A percentile compares a stretch with the other conserved stretches of the same genome.
Conservation (phyloP, 2,113 vertebrate species). For the Apus apus region DNA sequence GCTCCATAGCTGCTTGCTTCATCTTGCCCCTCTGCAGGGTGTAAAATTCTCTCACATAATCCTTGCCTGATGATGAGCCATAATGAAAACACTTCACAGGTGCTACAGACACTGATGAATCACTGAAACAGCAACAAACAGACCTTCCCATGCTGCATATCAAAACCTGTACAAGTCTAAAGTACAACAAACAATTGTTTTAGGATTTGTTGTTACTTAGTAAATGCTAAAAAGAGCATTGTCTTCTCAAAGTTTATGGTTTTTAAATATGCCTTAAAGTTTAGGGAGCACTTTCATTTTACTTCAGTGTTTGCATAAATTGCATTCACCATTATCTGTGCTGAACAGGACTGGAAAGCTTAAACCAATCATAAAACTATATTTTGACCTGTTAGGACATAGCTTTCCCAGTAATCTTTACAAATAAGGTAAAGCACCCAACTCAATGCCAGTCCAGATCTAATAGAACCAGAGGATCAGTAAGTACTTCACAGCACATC, state of each 20-base stretch:
- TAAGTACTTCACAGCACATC: constrained; percentile 26
- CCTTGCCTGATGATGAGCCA: neutral
- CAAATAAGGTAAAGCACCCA: neutral
- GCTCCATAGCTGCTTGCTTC: neutral
- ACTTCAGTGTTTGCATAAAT: neutral
- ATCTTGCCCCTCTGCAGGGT: neutral
- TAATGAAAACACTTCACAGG: neutral
- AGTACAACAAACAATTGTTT: neutral
- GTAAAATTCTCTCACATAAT: neutral
- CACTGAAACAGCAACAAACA: neutral
- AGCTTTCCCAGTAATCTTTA: neutral
- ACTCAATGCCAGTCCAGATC: neutral
- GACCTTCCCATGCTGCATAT: neutral
- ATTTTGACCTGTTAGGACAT: neutral
- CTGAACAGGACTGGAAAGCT: neutral
- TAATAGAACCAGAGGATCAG: neutral
- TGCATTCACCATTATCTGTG: neutral
- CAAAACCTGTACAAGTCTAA: neutral
- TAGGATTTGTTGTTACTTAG: neutral
- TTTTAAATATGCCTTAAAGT: neutral
- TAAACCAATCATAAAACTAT: neutral
- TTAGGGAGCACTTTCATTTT: neutral
- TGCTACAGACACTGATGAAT: neutral
- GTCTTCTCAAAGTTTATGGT: neutral
- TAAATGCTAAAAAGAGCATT: neutral